These are phyloP conservation scores for Intellagama lesueurii DNA, from an alignment of 2,797 vertebrate species.

Conservation along the genomic window DNA sequence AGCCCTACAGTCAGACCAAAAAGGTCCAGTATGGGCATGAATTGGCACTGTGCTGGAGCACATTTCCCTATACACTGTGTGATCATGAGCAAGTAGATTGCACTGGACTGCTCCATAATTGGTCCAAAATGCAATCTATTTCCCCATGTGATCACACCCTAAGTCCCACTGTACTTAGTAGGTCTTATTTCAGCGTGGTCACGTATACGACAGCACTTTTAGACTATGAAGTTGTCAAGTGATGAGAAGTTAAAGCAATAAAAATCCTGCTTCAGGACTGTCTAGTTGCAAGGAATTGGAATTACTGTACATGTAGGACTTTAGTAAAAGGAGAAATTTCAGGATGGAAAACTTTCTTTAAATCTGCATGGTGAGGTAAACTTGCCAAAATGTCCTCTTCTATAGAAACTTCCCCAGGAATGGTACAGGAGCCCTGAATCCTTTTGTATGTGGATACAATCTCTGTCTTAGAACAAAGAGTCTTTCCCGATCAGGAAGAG, in stretches of 20 bases:
- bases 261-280: neutral
- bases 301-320: neutral
- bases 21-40: too few species aligned
- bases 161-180: neutral
- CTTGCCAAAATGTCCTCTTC: neutral
- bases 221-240: neutral
- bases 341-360: neutral
- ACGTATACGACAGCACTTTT: neutral
- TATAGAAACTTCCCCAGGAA: neutral
- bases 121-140: too few species aligned
- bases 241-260: neutral
- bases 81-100: too few species aligned
- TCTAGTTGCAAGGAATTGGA: neutral
- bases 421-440: neutral
- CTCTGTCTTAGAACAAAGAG: neutral
- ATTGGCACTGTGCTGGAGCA: too few species aligned
- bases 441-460: neutral
- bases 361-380: neutral
- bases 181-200: neutral
- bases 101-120: too few species aligned
- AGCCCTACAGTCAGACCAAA: too few species aligned
- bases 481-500: neutral
- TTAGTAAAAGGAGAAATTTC: neutral
- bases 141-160: too few species aligned
- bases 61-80: too few species aligned